Evolutionary conservation across 2,113 vertebrate genomes (phyloP), one percentile per base, ranked within the genome.

Genomic region (Tonatia bakeri): DNA sequence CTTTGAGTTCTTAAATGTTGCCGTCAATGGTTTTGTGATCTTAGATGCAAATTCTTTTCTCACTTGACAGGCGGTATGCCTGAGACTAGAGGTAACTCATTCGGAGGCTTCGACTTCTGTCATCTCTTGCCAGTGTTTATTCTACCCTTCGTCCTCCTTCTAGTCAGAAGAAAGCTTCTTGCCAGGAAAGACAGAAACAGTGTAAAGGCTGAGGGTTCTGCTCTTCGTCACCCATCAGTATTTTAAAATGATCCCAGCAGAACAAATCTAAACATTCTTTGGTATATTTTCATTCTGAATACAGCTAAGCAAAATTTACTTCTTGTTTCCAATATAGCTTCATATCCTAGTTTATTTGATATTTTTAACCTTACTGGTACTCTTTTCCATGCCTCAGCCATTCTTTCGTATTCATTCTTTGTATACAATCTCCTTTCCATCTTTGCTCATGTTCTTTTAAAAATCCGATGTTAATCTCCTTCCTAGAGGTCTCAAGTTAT

Each of bases 241-340:
- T 65, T 81, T 65, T 82, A 67, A 95, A 87, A 87, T n/a, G 67
- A 92, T 28, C 11, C 81, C 76, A 92, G 83, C 28, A 92, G 54
- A 38, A 81, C 31, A 65, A 33, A 50, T 67, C n/a, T 73, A 54
- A 95, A 87, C 19, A 33, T 76, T 64, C 33, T 36, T 26, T 87
- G 54, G 52, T 80, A 45, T 64, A 64, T 87, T 79, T 94, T 72
- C 33, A 94, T 72, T 85, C n/a, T 79, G 20, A 85, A 90, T 85
- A 90, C 40, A 90, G 72, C 61, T 36, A 86, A 36, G 31, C 52
- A 80, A 64, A 91, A 87, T 45, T 86, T 81, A 82, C 16, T 22
- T 40, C 50, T 81, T 77, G 14, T 52, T 76, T 31, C 79, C 8
- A 61, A 26, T 36, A 72, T 40, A 80, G 73, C 33, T 82, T 89